Base-by-base conservation (phyloP, 2,888 invertebrate genomes). In the Amorpha juglandis region DNA sequence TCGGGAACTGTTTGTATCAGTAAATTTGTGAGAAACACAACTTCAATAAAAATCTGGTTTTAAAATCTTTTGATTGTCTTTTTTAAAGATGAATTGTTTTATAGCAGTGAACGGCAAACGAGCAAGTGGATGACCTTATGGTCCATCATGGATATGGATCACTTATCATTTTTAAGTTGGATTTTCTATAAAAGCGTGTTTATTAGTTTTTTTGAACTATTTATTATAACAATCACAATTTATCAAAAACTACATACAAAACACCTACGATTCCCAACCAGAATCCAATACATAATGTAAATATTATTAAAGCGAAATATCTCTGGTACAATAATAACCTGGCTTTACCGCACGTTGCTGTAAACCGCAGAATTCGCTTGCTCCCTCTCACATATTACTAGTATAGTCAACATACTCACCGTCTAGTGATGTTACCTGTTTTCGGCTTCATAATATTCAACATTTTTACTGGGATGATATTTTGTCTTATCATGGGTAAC, bases 301-400 rank as follows among this genome's bases (percentile, higher is more conserved):
- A 55, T 55, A 38, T 55, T 55, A 8, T 16, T 16, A 9, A 16
- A 58, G 55, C 38, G 19, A 42, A 58, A 58, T 58, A 58, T 58
- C 38, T 16, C 6, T 52, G 27, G 11, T 62, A 19, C 35, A 35
- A 35, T 65, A 48, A 38, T 58, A 6, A 58, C 62, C n/a, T 58
- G 42, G 42, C 42, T 19, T 8, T 42, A 42, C 19, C 58, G 42
- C 42, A 42, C 58, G 50, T 52, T n/a, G 42, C 45, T 47, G 53
- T 35, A 19, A 64, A 64, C 53, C 53, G 53, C 27, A 45, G 45
- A 6, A 53, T 53, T 64, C 16, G 21, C 63, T 50, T 16, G 35
- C 63, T 52, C 51, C 19, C 58, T 42, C 42, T 12, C 12, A 58
- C 58, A 21, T 55, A 55, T 42, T 58, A 42, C 58, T 11, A 19